Evolutionary conservation across 2,113 vertebrate genomes (phyloP).

Genomic region (Chloropsis hardwickii): DNA sequence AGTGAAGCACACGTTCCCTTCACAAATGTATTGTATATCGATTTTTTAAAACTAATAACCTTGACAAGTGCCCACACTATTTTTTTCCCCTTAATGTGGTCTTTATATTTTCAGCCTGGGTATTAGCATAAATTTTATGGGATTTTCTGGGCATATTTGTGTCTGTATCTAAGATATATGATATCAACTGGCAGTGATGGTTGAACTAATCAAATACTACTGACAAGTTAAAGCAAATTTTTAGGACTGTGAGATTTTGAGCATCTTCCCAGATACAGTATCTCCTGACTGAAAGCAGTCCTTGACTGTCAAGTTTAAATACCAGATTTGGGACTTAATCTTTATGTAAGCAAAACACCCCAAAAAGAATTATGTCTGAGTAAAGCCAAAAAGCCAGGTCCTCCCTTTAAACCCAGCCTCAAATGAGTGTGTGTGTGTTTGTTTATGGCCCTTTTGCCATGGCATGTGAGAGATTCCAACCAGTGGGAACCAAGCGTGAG

Average conservation of each 20-base stretch:
- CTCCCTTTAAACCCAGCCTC: neutral
- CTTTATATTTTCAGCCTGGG: constrained; percentile 43
- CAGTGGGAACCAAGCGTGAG: constrained; percentile 14
- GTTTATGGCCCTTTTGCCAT: neutral
- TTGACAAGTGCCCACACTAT: constrained; percentile 5
- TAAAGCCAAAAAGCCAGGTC: constrained; percentile 5
- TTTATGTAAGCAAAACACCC: constrained; percentile 51
- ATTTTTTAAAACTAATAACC: constrained; percentile 35
- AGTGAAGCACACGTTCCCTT: neutral
- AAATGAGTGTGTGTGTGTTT: neutral
- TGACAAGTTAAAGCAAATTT: constrained; percentile 58
- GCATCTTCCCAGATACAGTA: constrained; percentile 57
- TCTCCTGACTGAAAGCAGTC: constrained; percentile 58
- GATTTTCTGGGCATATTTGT: constrained; percentile 61
- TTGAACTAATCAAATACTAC: constrained; percentile 53
- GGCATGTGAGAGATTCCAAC: constrained; percentile 13
- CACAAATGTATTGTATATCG: constrained; percentile 9
- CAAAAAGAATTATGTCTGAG: constrained; percentile 11
- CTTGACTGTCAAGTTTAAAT: constrained; percentile 60
- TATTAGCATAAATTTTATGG: constrained; percentile 62
- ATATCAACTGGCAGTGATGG: constrained; percentile 51
- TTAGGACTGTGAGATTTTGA: constrained; percentile 62
- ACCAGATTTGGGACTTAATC: constrained; percentile 39
- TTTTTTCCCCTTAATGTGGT: constrained; percentile 28
- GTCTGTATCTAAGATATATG: constrained; percentile 53